Conservation (phyloP, 2,113 vertebrate species). For the Leptocoma aspasia region DNA sequence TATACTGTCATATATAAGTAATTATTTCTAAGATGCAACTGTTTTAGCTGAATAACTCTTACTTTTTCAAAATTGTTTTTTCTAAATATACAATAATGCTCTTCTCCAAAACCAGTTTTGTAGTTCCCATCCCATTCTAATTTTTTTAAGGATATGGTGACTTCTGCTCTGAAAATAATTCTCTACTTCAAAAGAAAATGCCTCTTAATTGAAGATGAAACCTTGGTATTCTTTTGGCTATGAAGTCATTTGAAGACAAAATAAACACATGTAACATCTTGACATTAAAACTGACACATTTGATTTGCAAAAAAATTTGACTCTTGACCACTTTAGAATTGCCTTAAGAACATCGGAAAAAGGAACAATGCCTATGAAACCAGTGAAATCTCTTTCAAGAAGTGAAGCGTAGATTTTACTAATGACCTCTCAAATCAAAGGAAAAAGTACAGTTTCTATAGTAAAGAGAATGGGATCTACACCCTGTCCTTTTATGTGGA, state of each 20-base stretch:
- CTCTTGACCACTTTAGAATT: background rate
- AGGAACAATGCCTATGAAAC: background rate
- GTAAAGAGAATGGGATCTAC: background rate
- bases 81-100: background rate
- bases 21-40: background rate
- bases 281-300: background rate
- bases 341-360: background rate
- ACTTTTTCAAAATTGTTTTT: background rate
- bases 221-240: background rate
- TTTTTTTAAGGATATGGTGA: background rate
- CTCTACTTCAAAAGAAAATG: background rate
- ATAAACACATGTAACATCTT: background rate
- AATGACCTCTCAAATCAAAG: background rate
- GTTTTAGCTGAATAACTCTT: background rate
- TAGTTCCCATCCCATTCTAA: background rate
- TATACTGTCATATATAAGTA: background rate
- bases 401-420: background rate
- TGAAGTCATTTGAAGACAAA: background rate
- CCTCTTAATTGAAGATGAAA: background rate
- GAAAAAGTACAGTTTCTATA: background rate
- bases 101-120: background rate
- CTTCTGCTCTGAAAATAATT: background rate
- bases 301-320: background rate
- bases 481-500: background rate
- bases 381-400: background rate